Base-by-base conservation (phyloP, 2,888 invertebrate species). In the Dryadula phaetusa region DNA sequence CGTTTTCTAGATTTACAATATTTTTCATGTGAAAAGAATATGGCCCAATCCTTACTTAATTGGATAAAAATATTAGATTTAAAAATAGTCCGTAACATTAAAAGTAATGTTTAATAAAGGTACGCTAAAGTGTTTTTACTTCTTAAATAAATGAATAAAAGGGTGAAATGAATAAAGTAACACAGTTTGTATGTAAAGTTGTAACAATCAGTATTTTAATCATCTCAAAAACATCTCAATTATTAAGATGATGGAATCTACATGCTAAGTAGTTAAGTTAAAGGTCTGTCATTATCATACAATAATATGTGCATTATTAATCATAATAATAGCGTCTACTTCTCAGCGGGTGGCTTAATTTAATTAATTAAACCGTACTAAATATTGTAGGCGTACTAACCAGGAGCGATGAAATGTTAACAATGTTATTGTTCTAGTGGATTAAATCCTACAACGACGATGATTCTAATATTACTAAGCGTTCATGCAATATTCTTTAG, bases 361-460 rank as follows among this genome's bases (percentile, higher is more conserved):
- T 85, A 85, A 88, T 87, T 86, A 87, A 88, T 88, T 84, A 87
- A 85, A 80, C 84, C 79, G 80, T 83, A 84, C 85, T 86, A 86
- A 88, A 87, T 86, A 85, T 84, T 82, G 81, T 79, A 85, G 82
- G 82, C 81, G 76, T 77, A 79, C 79, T 84, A 87, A 86, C 86
- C 80, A 80, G 80, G 78, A 79, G 85, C 83, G 83, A 84, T 88
- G 89, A 87, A 88, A 87, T 86, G 85, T 85, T 88, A 88, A 88
- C 87, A 86, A 84, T 86, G 85, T 86, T 89, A 89, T 87, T 88
- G 85, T 88, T 87, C 80, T 84, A 83, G 82, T 82, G 83, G 85
- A 90, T 90, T 90, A 81, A 87, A 88, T 87, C 84, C 82, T 78
- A 79, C 80, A 81, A 76, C 78, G 75, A 79, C 80, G 79, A 82